Conservation (phyloP, 2,888 invertebrate genomes). For the Bursaphelenchus okinawaensis region DNA sequence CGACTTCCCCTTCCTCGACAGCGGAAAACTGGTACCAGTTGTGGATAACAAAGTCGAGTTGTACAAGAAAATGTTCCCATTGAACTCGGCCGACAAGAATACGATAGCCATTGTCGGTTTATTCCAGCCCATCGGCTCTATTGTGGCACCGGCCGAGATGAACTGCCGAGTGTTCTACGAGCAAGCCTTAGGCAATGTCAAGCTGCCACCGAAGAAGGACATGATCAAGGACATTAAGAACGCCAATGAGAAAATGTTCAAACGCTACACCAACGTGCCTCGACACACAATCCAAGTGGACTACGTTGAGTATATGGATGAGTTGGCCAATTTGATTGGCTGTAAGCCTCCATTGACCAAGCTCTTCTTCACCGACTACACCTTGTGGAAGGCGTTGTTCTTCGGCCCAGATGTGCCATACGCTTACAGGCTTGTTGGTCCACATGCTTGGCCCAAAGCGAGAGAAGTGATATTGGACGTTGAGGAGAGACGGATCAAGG, state of each 20-base stretch:
- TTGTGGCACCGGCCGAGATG: conserved; percentile 61
- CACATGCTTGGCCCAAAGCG: conserved; percentile 11
- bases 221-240: conserved; percentile 58
- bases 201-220: conserved; percentile 49
- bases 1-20: conserved; percentile 57
- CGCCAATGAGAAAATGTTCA: conserved; percentile 43
- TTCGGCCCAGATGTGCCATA: conserved; percentile 48
- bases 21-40: conserved; percentile 38
- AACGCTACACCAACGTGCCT: conserved; percentile 4
- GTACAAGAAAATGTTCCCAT: conserved; percentile 57
- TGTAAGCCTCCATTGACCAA: conserved; percentile 57
- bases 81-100: conserved; percentile 42
- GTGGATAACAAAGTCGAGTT: conserved; percentile 43
- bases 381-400: conserved; percentile 42
- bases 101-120: conserved; percentile 60
- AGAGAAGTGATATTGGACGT: conserved; percentile 9
- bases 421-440: conserved; percentile 5
- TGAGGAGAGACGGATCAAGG: background rate
- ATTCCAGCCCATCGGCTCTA: conserved; percentile 36
- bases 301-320: conserved; percentile 58
- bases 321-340: conserved; percentile 58
- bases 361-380: conserved; percentile 40
- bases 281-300: conserved; percentile 23
- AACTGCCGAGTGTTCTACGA: conserved; percentile 60
- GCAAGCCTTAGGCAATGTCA: conserved; percentile 51